Evolutionary conservation across 92 coral and sea anemone species (phyloP), one percentile per base, ranked within the genome.

Genomic region (Plumapathes pennacea): DNA sequence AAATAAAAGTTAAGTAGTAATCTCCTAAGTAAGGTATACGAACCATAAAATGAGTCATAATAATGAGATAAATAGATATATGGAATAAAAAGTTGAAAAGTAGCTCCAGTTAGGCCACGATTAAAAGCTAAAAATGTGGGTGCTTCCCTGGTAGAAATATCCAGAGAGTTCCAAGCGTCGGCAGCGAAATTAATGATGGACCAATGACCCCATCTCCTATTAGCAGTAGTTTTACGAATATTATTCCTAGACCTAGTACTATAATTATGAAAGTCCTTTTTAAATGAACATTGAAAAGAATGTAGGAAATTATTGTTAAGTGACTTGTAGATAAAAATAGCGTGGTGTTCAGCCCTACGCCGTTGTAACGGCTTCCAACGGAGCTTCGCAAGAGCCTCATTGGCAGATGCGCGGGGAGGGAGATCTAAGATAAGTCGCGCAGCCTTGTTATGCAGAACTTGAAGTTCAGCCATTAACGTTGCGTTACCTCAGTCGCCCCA

Each of bases 371-470:
- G 39, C 32, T 61, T 61, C 55, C 55, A 61, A 7, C 21, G 38
- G 39, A 61, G 55, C 47, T 44, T 61, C 32, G 47, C 68, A 42
- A 61, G 52, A 25, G 55, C 68, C 6, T 44, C 68, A 34, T 43
- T 61, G 29, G 68, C 68, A 25, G 68, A 61, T 25, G 68, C 55
- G 46, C 47, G 40, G 19, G 55, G 68, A 28, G 18, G 55, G 32
- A 34, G 55, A 61, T 61, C 68, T 43, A 61, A 33, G 32, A 61
- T 45, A 19, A 44, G 37, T 27, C 55, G 68, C 55, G 68, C 41
- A 12, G 42, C 68, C 25, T 61, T 62, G 42, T 46, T 45, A 50
- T 46, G 69, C 32, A 62, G 23, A 22, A 39, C 38, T 54, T 54
- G 62, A 12, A 29, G 47, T 10, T 54, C 32, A 24, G 64, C 40